Conservation (phyloP, 2,888 invertebrate species). For the Azorinus chamasolen region DNA sequence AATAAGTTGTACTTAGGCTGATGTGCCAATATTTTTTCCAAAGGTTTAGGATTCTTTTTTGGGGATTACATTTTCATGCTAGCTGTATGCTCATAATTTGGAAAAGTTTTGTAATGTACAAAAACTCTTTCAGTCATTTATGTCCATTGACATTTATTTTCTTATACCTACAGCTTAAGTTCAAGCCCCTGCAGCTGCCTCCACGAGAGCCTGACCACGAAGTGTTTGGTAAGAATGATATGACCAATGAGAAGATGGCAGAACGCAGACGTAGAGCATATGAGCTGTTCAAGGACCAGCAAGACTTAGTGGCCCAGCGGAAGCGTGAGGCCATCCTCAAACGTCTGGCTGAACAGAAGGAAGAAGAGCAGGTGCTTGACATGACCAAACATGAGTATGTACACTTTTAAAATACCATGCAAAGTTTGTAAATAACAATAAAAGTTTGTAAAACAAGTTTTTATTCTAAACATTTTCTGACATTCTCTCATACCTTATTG, state of each 20-base stretch:
- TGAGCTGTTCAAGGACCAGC: constrained; percentile 84
- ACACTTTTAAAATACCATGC: not conserved
- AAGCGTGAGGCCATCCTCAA: constrained; percentile 84
- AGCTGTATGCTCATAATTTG: no score
- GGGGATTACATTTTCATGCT: no score
- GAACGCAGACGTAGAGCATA: constrained; percentile 82
- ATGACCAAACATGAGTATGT: constrained; percentile 84
- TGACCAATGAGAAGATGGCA: constrained; percentile 84
- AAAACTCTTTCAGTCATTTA: no score
- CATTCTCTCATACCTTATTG: not conserved
- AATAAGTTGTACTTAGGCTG: no score
- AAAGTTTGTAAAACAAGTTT: no score
- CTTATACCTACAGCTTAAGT: constrained; percentile 76
- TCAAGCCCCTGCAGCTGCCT: constrained; percentile 84
- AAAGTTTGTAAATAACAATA: no score
- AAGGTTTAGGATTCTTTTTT: no score
- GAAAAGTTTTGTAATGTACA: no score
- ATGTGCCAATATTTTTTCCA: no score
- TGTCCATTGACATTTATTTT: no score
- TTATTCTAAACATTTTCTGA: no score
- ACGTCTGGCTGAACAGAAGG: constrained; percentile 83
- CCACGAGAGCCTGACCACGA: constrained; percentile 82
- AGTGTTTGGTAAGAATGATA: constrained; percentile 86
- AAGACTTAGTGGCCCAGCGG: constrained; percentile 83
- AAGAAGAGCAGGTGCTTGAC: constrained; percentile 83